Evolutionary conservation across 2,113 vertebrate species (phyloP), one percentile per base, ranked within the genome.

Genomic region (Macquaria australasica): DNA sequence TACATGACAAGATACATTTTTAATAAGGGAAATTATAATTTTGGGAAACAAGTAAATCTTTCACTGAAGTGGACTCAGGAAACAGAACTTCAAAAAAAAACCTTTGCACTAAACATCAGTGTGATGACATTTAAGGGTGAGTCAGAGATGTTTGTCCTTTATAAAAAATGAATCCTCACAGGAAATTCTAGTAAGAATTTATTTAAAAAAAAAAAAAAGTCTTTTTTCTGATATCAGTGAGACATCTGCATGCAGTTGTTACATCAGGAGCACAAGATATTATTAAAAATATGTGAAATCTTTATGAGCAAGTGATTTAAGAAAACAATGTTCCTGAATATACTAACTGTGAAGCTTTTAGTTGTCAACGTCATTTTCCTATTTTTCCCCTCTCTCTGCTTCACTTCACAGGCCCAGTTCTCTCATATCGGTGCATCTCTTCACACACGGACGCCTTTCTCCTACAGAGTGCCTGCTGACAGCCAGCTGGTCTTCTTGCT

Each of bases 351-450:
- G 12, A 59, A 64, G 37, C 18, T 58, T 68, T 62, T 11, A n/a
- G 43, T 66, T 39, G 50, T 73, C 43, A 15, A 12, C 41, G 14
- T 81, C 15, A 9, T 53, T 62, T 82, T 68, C 6, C 6, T 6
- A 3, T 83, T 69, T 75, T 48, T 1, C 56, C 12, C 56, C 45
- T 74, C 45, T 75, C 64, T 87, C 92, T 74, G 41, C 1, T 78
- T 70, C 8, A 23, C 23, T 41, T 77, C 39, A 60, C 85, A 99
- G 98, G 97, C 97, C 75, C 98, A 99, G 85, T 99, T 99, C 89
- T 97, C 96, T 87, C 97, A 99, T 82, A 97, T 97, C 6, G 97
- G 97, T 68, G 97, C 97, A 14, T 99, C 98, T 86, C 97, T 99
- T 63, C 98, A 99, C 89, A 98, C 98, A 34, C 96, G 98, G 92